A percentile compares a stretch with the other conserved stretches of the same genome.
Evolutionary conservation across 2,888 invertebrate genomes (phyloP).

Genomic region (Synanthedon andrenaeformis): DNA sequence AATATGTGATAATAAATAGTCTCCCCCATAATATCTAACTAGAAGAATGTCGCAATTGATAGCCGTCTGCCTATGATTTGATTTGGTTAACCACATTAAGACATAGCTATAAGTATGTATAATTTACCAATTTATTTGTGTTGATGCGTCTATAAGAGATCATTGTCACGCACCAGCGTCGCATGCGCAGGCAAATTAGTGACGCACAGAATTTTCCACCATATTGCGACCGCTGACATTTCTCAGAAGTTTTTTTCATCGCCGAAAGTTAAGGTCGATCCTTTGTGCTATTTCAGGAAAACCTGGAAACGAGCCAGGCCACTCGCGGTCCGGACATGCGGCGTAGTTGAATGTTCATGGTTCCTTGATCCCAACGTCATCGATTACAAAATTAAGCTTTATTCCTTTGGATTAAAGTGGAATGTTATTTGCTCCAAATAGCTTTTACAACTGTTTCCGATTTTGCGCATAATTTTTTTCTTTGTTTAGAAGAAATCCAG

Average conservation of each 20-base stretch:
- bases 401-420: not conserved
- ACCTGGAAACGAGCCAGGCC: constrained; percentile 53
- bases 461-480: constrained; percentile 20
- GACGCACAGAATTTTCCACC: constrained; percentile 58
- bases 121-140: too few species aligned
- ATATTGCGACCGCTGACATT: constrained; percentile 43
- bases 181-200: constrained; percentile 15
- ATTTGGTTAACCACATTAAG: too few species aligned
- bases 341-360: constrained; percentile 42
- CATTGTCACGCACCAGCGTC: constrained; percentile 3
- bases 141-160: too few species aligned
- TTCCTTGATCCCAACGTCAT: constrained; percentile 37
- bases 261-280: constrained; percentile 50
- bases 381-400: constrained; percentile 18
- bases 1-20: too few species aligned
- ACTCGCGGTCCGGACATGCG: constrained; percentile 31
- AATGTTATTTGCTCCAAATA: not conserved
- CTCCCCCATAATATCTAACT: too few species aligned
- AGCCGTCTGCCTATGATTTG: too few species aligned
- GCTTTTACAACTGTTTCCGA: not conserved
- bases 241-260: constrained; percentile 58
- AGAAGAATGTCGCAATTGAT: too few species aligned
- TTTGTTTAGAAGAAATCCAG: constrained; percentile 34
- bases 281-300: constrained; percentile 70
- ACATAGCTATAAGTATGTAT: too few species aligned